Base-by-base conservation (phyloP, 2,797 vertebrate species). In the Orestias chungarensis region DNA sequence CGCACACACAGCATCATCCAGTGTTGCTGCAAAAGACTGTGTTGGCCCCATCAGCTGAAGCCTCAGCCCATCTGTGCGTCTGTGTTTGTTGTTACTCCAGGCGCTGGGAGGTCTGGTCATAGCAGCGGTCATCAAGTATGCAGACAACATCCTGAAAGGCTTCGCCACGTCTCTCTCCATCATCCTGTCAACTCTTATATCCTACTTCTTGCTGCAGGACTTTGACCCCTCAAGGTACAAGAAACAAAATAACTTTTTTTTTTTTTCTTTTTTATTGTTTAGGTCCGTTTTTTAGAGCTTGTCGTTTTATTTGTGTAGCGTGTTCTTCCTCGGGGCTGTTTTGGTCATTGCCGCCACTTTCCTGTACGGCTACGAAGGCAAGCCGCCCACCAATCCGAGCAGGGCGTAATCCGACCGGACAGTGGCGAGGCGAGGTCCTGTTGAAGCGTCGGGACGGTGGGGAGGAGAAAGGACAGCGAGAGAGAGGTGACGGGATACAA, bases 141-240 rank as follows among this genome's bases (percentile, higher is more conserved):
- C 98, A 0, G 98, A 99, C 93, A 99, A 99, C 88, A 99, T 99
- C 91, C 95, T 99, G 86, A 99, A 99, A 92, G 97, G 98, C 86
- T 99, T 99, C 62, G 97, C 98, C 38, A 99, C 98, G 5, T 99
- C 98, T 33, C 95, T 99, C 71, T 99, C 98, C 80, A 99, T 99
- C 92, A 99, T 99, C 93, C 93, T 99, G 83, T 99, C 97, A 66
- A 98, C 98, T 1, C 61, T 99, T 33, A 99, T 99, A 87, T 99
- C 98, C 17, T 99, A 99, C 89, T 98, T 99, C 92, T 97, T 95
- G 97, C 94, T 99, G 43, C 96, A 99, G 89, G 98, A 99, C 92
- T 99, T 99, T 82, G 95, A 97, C 65, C 98, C 98, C 75, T 96
- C 96, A 12, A 95, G 97, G 98, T 99, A 96, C 14, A 6, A 73